Conservation (phyloP, 2,888 invertebrate species). For the Bursaphelenchus okinawaensis region DNA sequence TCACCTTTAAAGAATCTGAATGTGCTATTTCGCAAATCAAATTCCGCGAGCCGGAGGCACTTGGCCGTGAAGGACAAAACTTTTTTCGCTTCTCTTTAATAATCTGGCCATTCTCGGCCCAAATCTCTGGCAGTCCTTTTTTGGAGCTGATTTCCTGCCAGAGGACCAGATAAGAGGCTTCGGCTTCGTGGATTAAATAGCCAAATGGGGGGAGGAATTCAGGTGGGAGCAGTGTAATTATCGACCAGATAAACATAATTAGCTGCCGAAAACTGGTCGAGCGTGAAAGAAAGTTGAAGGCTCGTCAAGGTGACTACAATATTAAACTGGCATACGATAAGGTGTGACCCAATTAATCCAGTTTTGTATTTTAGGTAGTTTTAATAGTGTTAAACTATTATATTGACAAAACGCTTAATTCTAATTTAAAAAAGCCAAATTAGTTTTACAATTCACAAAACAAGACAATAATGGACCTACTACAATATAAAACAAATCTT, state of each 20-base stretch:
- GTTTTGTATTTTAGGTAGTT: no score
- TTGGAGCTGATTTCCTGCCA: not conserved
- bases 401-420: no score
- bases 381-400: no score
- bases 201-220: not conserved
- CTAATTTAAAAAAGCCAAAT: no score
- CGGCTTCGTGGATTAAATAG: not conserved
- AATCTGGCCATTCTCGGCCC: not conserved
- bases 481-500: no score
- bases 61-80: not conserved
- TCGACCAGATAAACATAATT: not conserved
- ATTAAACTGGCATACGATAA: no score
- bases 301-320: no score
- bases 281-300: not conserved
- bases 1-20: no score
- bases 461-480: no score
- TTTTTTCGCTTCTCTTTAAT: not conserved
- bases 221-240: not conserved
- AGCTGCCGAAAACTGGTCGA: not conserved
- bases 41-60: not conserved
- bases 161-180: not conserved
- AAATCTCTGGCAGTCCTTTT: not conserved
- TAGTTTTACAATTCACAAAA: no score
- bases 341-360: no score
- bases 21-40: not conserved